Percentiles rank a stretch among this genome's conserved stretches.
These are phyloP conservation scores for Porites australiensis DNA, from an alignment of 64 coral and sea anemone genomes.

Conservation along the genomic window DNA sequence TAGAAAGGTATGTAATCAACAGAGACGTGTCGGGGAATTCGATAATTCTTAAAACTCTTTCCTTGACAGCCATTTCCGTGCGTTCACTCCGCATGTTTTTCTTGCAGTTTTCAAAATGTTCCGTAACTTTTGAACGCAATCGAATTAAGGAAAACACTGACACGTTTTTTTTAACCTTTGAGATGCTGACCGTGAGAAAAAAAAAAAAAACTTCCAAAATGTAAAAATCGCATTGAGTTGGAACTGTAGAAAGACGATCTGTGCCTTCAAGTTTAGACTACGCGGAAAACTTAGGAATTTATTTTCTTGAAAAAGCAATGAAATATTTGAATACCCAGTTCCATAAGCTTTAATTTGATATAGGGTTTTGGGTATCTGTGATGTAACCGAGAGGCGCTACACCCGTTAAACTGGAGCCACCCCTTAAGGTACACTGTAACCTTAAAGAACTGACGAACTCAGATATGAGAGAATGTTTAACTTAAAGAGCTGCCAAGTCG, in stretches of 20 bases:
- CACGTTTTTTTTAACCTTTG: not conserved
- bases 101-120: not conserved
- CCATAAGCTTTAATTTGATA: too few relatives aligned
- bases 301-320: not conserved
- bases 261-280: conserved; percentile 1
- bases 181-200: not conserved
- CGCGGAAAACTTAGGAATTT: not conserved
- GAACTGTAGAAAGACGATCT: conserved; percentile 2
- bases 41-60: conserved; percentile 14
- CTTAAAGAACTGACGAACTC: not conserved
- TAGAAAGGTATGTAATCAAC: not conserved
- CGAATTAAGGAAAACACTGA: not conserved
- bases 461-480: not conserved
- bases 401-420: conserved; percentile 3
- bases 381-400: conserved; percentile 6
- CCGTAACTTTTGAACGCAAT: not conserved
- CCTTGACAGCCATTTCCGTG: conserved; percentile 2
- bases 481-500: not conserved
- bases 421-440: not conserved
- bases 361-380: too few relatives aligned
- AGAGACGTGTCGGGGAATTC: not conserved
- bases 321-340: not conserved
- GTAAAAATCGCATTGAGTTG: not conserved
- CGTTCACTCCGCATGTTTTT: not conserved
- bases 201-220: not conserved